Base-by-base conservation (phyloP, 2,797 vertebrate species). In the Sylvia borin region DNA sequence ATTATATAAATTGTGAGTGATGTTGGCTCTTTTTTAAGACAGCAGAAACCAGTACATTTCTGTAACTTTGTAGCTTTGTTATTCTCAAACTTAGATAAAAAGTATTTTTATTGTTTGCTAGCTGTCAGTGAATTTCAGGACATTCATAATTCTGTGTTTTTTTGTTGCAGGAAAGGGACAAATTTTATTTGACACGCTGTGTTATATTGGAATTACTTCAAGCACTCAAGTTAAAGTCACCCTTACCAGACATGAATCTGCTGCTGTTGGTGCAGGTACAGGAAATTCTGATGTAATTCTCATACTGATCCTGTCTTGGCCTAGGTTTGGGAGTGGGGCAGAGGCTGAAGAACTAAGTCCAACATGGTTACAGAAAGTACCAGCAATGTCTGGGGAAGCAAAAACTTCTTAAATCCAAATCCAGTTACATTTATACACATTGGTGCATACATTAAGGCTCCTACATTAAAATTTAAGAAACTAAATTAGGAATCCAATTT, bases 111-210 rank as follows among this genome's bases (percentile, higher is more conserved):
- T 80, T 25, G 18, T 81, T 88, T 74, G 82, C 15, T 75, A 42
- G 34, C 20, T 71, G n/a, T 50, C n/a, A 60, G 3, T 93, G 48
- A 85, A 71, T 73, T 84, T 92, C 71, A 78, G 61, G 62, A 38
- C 79, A 42, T 75, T n/a, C 2, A 24, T 78, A 80, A 74, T 85
- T 93, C 54, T 88, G 2, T 92, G n/a, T 34, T 90, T 76, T 95
- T 95, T 88, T 89, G 21, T 92, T 96, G 92, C 97, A 99, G 99
- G 99, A 99, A 97, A 98, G 99, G 95, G 99, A 99, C 98, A 99
- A 99, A 97, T 99, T 99, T 98, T 99, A 99, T 97, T 98, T 99
- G 98, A 99, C 99, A 16, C 99, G 99, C 74, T 99, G 99, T 80
- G 99, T 99, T 92, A 99, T 99, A 94, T 60, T 99, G 94, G 99